phyloP scores from a whole-genome alignment of 1,140 invertebrate species.

The Bombus cullumanus region DNA sequence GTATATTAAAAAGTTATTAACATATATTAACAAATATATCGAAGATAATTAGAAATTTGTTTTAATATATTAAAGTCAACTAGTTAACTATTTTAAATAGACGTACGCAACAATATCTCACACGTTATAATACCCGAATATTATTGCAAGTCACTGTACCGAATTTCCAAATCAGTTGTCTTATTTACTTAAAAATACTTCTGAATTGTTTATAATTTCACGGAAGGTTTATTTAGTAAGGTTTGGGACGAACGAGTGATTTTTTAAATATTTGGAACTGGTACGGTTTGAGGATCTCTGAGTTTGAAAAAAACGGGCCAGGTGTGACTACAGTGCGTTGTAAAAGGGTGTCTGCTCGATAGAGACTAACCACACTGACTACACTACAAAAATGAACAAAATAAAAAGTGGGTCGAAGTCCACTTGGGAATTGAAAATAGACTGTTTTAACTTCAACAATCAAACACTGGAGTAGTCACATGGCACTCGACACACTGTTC shows the following conservation, averaged over 20 bases:
- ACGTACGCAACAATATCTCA: neutral
- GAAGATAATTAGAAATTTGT: too few species aligned
- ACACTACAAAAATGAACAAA: neutral
- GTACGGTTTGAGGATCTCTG: slow-evolving; percentile 9
- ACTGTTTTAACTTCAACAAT: neutral
- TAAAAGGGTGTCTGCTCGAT: slow-evolving; percentile 1
- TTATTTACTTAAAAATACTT: neutral
- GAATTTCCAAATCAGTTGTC: neutral
- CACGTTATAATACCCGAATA: neutral
- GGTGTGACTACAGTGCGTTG: neutral
- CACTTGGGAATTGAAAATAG: neutral
- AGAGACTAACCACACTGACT: neutral
- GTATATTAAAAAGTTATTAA: too few species aligned
- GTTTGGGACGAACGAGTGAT: too few species aligned
- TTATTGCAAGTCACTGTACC: neutral
- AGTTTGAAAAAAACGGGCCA: neutral
- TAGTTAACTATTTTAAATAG: too few species aligned
- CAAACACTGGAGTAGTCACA: neutral
- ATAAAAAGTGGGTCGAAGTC: neutral
- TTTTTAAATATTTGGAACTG: neutral
- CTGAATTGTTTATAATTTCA: neutral
- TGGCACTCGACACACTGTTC: neutral
- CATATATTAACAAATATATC: too few species aligned
- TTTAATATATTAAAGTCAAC: too few species aligned
- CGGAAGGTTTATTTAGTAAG: neutral